Evolutionary conservation across 2,888 invertebrate species (phyloP).

Genomic region (Troglohyphantes excavatus): DNA sequence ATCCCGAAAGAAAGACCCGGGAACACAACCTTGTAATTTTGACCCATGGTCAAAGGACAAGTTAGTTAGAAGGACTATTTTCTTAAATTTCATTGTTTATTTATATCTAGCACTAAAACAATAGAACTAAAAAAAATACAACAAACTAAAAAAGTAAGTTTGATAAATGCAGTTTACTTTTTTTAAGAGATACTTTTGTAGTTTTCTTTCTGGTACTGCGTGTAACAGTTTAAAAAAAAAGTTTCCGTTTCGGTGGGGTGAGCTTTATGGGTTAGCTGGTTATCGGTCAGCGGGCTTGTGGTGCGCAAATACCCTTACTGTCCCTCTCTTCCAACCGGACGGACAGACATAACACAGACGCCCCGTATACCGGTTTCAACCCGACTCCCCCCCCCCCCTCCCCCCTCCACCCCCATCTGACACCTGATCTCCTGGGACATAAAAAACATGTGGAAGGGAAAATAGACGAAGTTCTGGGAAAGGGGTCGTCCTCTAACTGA

Average conservation of each 20-base stretch:
- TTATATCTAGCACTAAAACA: too few relatives aligned
- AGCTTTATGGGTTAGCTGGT: neutral
- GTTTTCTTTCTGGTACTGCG: too few relatives aligned
- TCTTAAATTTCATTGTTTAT: too few relatives aligned
- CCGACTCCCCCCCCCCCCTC: neutral
- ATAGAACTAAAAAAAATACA: too few relatives aligned
- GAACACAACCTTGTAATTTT: too few relatives aligned
- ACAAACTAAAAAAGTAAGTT: too few relatives aligned
- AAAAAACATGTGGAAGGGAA: neutral
- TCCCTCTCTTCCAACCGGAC: conserved; percentile 26
- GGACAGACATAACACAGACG: conserved; percentile 62
- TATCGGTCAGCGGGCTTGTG: conserved; percentile 48
- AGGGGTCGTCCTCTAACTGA: conserved; percentile 30
- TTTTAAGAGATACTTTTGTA: too few relatives aligned
- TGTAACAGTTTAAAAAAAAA: neutral
- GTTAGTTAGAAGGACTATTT: too few relatives aligned
- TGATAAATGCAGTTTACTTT: too few relatives aligned
- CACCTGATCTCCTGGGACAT: conserved; percentile 52
- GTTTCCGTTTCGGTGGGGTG: neutral
- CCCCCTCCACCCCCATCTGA: conserved; percentile 38
- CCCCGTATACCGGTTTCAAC: conserved; percentile 60
- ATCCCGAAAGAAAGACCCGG: too few relatives aligned
- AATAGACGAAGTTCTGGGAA: neutral
- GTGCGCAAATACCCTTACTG: neutral
- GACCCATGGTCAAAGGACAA: too few relatives aligned